A percentile compares a stretch with the other conserved stretches of the same genome.
Evolutionary conservation across 2,113 vertebrate genomes (phyloP).

Genomic region (Myanophis thanlyinensis): DNA sequence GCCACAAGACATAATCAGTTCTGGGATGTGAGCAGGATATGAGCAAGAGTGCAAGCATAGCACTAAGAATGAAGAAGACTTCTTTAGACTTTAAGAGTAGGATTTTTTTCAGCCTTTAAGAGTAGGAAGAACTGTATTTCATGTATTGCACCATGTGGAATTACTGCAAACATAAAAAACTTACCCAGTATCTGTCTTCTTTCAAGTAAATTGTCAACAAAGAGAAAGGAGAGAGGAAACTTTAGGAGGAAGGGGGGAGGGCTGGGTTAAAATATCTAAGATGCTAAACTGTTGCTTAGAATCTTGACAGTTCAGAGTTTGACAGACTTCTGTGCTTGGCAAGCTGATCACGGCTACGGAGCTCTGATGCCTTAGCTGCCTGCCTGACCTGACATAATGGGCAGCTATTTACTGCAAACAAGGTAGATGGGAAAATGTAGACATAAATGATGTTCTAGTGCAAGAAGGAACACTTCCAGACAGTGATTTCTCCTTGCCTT

Average conservation of each 20-base stretch:
- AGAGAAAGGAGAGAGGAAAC: constrained; percentile 49
- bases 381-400: constrained; percentile 84
- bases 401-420: constrained; percentile 88
- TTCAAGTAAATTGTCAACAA: constrained; percentile 76
- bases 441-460: constrained; percentile 82
- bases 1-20: constrained; percentile 44
- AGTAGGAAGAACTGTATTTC: constrained; percentile 59
- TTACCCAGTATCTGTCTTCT: constrained; percentile 76
- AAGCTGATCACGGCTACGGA: constrained; percentile 65
- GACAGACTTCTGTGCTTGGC: constrained; percentile 59
- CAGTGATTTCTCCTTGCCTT: constrained; percentile 29
- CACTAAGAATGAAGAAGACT: background rate
- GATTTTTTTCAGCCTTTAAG: constrained; percentile 60
- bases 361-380: constrained; percentile 71
- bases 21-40: background rate
- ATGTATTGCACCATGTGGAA: constrained; percentile 68
- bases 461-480: constrained; percentile 59
- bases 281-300: constrained; percentile 73
- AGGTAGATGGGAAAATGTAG: constrained; percentile 81
- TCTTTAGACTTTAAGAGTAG: constrained; percentile 50
- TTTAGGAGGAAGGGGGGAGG: constrained; percentile 41
- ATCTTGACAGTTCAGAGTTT: constrained; percentile 73
- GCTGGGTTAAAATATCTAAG: constrained; percentile 69
- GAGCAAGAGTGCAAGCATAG: background rate
- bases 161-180: constrained; percentile 73